phyloP scores from a whole-genome alignment of 2,888 invertebrate species.

The Yponomeuta evonymella region DNA sequence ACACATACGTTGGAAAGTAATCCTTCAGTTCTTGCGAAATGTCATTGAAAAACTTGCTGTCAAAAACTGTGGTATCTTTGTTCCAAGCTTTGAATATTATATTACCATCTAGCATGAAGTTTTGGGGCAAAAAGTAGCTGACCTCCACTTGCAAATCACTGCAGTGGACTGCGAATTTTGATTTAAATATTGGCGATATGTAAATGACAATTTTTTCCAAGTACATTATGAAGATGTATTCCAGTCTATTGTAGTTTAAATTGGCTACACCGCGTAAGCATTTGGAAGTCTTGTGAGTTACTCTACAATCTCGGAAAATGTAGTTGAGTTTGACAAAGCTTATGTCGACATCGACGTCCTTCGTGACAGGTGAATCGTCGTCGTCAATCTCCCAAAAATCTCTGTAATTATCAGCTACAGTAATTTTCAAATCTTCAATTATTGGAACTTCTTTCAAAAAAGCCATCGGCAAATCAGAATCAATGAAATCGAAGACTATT shows the following conservation, averaged over 20 bases:
- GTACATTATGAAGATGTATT: constrained; percentile 42
- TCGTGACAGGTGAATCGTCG: constrained; percentile 17
- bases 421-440: constrained; percentile 32
- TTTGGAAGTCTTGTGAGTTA: constrained; percentile 32
- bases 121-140: constrained; percentile 27
- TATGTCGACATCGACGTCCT: constrained; percentile 20
- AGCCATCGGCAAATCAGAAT: constrained; percentile 31
- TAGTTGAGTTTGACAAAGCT: constrained; percentile 28
- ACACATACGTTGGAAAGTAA: constrained; percentile 39
- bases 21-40: constrained; percentile 32
- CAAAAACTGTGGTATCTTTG: constrained; percentile 31
- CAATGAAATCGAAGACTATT: constrained; percentile 34
- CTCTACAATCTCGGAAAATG: constrained; percentile 33
- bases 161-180: constrained; percentile 30
- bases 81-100: constrained; percentile 43
- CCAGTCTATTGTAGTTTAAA: constrained; percentile 33
- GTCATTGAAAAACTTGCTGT: constrained; percentile 30
- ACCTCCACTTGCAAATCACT: constrained; percentile 32
- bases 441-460: constrained; percentile 31
- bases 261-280: constrained; percentile 32
- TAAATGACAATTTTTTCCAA: constrained; percentile 36
- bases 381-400: constrained; percentile 28
- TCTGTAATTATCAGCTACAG: constrained; percentile 36
- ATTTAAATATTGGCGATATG: constrained; percentile 33
- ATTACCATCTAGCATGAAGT: constrained; percentile 38